A percentile compares a stretch with the other conserved stretches of the same genome.
These are phyloP conservation scores for Cololabis saira DNA, from an alignment of 2,113 vertebrate species.

Conservation along the genomic window DNA sequence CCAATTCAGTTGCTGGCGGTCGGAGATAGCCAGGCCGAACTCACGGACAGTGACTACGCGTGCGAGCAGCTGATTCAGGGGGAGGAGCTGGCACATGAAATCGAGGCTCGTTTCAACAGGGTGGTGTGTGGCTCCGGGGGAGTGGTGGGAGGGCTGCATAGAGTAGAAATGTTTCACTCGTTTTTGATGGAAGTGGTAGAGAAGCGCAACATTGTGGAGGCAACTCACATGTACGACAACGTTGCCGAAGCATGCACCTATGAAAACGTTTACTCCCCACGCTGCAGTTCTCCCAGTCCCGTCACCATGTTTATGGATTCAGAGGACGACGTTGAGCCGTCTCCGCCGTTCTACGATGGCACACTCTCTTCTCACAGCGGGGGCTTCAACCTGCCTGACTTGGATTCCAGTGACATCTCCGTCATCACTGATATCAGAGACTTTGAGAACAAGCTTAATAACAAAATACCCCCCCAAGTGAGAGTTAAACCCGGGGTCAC, in stretches of 20 bases:
- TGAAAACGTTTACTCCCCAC: constrained; percentile 91
- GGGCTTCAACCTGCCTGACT: constrained; percentile 88
- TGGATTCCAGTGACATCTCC: constrained; percentile 89
- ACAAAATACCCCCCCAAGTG: constrained; percentile 89
- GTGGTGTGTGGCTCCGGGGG: constrained; percentile 83
- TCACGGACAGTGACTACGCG: constrained; percentile 87
- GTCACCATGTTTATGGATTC: constrained; percentile 93
- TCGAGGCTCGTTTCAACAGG: constrained; percentile 89
- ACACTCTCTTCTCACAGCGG: constrained; percentile 84
- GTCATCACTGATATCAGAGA: constrained; percentile 86
- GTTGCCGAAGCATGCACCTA: constrained; percentile 89
- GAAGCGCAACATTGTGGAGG: constrained; percentile 92
- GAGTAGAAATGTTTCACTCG: constrained; percentile 88
- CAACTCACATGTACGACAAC: constrained; percentile 94
- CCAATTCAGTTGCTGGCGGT: constrained; percentile 93
- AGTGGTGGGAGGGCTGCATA: constrained; percentile 84
- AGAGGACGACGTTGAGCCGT: constrained; percentile 90
- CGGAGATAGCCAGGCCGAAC: constrained; percentile 84
- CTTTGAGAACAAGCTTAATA: constrained; percentile 92
- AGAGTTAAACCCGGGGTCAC: constrained; percentile 92
- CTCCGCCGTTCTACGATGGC: constrained; percentile 85
- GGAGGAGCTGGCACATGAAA: constrained; percentile 95
- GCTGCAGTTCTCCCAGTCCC: constrained; percentile 91
- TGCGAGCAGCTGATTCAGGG: constrained; percentile 91
- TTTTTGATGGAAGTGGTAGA: constrained; percentile 94